These are phyloP conservation scores for Phallusia fumigata DNA, from an alignment of 23 tunicate genomes.

Conservation along the genomic window DNA sequence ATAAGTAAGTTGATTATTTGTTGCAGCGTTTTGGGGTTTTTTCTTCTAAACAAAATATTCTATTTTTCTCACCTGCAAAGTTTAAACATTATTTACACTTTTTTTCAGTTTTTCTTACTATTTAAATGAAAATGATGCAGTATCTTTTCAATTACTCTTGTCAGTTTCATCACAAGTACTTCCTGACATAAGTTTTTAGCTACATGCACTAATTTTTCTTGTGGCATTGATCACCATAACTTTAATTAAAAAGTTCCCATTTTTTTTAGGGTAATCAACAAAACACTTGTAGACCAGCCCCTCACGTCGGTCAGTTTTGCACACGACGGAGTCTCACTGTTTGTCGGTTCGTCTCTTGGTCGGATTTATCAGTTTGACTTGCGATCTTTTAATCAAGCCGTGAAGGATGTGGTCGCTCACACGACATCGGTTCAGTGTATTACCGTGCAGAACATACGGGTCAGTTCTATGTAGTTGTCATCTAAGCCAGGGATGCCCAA, in stretches of 20 bases:
- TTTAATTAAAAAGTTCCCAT: neutral
- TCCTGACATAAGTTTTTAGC: too few relatives aligned
- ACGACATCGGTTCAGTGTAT: slow-evolving; percentile 61
- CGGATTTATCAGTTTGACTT: slow-evolving; percentile 64
- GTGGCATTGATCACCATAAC: too few relatives aligned
- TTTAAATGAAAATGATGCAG: neutral
- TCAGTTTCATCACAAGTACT: too few relatives aligned
- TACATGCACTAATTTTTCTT: too few relatives aligned
- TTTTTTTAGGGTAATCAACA: slow-evolving; percentile 40
- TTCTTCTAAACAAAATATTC: neutral
- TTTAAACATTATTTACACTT: too few relatives aligned
- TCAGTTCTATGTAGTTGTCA: neutral
- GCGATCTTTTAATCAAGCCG: slow-evolving; percentile 35
- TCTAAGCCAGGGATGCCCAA: too few relatives aligned
- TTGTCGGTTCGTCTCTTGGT: slow-evolving; percentile 82
- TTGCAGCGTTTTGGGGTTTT: too few relatives aligned
- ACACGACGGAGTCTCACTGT: slow-evolving; percentile 59
- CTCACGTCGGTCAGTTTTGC: slow-evolving; percentile 62
- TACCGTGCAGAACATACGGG: slow-evolving; percentile 36
- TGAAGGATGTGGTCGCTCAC: slow-evolving; percentile 48
- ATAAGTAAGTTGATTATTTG: slow-evolving; percentile 33
- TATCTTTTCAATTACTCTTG: too few relatives aligned
- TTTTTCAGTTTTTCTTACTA: neutral
- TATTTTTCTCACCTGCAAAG: too few relatives aligned
- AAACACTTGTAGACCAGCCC: slow-evolving; percentile 56